Evolutionary conservation across 2,797 vertebrate genomes (phyloP).

Genomic region (Furcifer pardalis): DNA sequence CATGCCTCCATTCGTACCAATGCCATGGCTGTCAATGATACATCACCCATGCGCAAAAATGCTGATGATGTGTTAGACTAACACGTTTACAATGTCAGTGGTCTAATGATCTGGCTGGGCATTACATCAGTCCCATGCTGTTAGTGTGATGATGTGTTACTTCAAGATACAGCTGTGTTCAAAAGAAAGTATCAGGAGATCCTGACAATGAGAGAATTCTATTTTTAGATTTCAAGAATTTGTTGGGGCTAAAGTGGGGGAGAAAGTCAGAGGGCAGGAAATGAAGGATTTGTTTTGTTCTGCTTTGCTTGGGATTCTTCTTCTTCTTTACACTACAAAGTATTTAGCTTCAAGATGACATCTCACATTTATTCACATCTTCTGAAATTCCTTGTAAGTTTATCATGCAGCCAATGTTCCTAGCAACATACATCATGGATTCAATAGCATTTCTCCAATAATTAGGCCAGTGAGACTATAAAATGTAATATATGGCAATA

Average conservation of each 20-base stretch:
- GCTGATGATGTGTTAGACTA: constrained; percentile 41
- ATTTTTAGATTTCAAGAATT: constrained; percentile 46
- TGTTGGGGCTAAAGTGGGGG: constrained; percentile 33
- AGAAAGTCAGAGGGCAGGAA: background rate
- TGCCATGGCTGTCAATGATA: constrained; percentile 31
- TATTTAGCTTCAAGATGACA: background rate
- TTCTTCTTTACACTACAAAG: rapidly evolving
- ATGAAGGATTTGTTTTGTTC: background rate
- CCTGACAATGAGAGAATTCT: constrained; percentile 47
- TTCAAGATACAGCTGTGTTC: constrained; percentile 55
- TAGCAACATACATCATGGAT: background rate
- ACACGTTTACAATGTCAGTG: constrained; percentile 41
- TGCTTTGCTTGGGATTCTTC: no score
- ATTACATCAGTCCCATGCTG: constrained; percentile 52
- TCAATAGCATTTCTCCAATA: background rate
- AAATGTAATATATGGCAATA: background rate
- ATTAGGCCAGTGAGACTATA: background rate
- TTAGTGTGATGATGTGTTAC: constrained; percentile 57
- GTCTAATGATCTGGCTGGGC: constrained; percentile 52
- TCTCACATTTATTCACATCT: background rate
- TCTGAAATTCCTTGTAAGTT: background rate
- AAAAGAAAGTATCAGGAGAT: constrained; percentile 50
- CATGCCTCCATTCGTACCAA: constrained; percentile 32
- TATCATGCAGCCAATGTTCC: background rate
- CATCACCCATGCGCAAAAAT: constrained; percentile 29